Percentiles rank a stretch among this genome's conserved stretches.
phyloP scores from a whole-genome alignment of 2,113 vertebrate genomes.

The Calypte anna region DNA sequence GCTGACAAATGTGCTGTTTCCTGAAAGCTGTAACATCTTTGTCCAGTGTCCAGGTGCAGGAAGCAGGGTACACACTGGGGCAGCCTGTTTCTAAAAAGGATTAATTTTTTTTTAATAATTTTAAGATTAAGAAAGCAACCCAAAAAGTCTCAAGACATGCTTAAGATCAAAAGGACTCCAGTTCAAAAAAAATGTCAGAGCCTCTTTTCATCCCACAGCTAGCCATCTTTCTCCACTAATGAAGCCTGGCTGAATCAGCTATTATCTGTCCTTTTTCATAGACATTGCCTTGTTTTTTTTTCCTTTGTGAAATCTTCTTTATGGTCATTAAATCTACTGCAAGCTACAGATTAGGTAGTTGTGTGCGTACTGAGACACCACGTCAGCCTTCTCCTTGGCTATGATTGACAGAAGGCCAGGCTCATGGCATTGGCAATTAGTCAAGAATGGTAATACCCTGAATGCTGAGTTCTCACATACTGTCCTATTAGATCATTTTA shows the following conservation, averaged over 20 bases:
- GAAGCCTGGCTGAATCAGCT: not conserved
- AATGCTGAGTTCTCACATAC: not conserved
- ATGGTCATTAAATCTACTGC: not conserved
- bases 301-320: conserved; percentile 12
- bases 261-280: conserved; percentile 11
- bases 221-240: not conserved
- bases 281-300: not conserved
- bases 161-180: conserved; percentile 39
- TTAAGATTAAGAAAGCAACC: conserved; percentile 23
- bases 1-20: conserved; percentile 71
- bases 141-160: not conserved
- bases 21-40: conserved; percentile 52
- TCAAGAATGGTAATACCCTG: not conserved
- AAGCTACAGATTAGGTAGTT: not conserved
- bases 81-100: not conserved
- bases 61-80: not conserved
- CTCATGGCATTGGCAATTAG: not conserved
- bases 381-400: not conserved
- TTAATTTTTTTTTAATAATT: not conserved
- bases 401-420: not conserved
- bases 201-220: conserved; percentile 11
- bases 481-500: not conserved
- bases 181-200: conserved; percentile 22
- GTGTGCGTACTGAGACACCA: not conserved
- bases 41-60: conserved; percentile 55